phyloP scores from a whole-genome alignment of 2,888 invertebrate genomes.

The Drosophila limbata region DNA sequence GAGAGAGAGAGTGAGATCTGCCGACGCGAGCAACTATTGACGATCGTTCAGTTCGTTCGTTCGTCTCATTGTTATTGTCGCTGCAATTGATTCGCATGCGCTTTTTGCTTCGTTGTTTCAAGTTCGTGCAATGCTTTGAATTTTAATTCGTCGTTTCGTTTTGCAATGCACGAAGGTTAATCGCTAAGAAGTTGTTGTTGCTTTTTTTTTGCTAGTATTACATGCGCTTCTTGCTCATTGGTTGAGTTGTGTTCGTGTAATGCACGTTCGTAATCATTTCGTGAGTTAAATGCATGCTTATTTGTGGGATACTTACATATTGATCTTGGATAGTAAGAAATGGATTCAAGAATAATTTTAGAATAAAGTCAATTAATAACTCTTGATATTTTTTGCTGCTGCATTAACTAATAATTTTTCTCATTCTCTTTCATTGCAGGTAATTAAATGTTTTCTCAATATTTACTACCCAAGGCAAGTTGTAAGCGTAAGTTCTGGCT shows the following conservation, averaged over 20 bases:
- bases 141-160: conserved; percentile 66
- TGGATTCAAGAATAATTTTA: too few species aligned
- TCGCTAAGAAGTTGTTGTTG: conserved; percentile 20
- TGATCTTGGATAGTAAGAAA: not conserved
- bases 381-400: not conserved
- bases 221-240: conserved; percentile 25
- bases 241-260: conserved; percentile 29
- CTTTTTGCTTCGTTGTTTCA: conserved; percentile 53
- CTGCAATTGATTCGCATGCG: conserved; percentile 72
- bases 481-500: conserved; percentile 36
- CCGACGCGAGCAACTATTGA: conserved; percentile 2
- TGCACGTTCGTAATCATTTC: not conserved
- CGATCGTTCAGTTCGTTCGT: conserved; percentile 17
- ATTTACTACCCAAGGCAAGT: not conserved
- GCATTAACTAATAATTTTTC: conserved; percentile 6
- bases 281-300: conserved; percentile 6
- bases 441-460: conserved; percentile 43
- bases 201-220: conserved; percentile 9
- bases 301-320: not conserved
- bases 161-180: conserved; percentile 53
- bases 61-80: conserved; percentile 31
- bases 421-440: conserved; percentile 54
- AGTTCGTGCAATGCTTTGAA: conserved; percentile 64
- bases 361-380: not conserved
- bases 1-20: not conserved